phyloP scores from a whole-genome alignment of 2,113 vertebrate genomes.

The Ranitomeya variabilis region DNA sequence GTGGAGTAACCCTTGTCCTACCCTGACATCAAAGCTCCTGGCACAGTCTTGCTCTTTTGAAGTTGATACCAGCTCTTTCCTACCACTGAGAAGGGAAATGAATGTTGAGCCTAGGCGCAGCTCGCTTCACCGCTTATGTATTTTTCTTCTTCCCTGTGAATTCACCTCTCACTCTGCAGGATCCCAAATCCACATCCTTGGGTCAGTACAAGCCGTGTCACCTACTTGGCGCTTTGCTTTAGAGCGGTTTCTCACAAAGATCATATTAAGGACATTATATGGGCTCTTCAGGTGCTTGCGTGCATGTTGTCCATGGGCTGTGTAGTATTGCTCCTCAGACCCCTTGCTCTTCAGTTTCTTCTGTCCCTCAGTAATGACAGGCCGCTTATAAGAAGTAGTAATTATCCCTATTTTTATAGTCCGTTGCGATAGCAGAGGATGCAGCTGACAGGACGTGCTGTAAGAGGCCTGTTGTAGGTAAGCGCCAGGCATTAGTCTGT shows the following conservation, averaged over 20 bases:
- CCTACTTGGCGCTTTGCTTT: neutral
- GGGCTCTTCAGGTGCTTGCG: too few relatives aligned
- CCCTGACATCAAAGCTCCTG: slow-evolving; percentile 18
- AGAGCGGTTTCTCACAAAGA: neutral
- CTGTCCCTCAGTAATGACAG: neutral
- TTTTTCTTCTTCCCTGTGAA: slow-evolving; percentile 10
- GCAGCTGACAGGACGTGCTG: neutral
- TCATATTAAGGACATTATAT: too few relatives aligned
- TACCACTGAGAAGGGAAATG: slow-evolving; percentile 21
- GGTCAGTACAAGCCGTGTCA: neutral
- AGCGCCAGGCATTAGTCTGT: neutral
- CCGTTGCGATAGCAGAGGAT: neutral
- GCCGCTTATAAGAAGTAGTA: neutral
- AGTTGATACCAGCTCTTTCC: slow-evolving; percentile 31
- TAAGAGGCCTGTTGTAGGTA: neutral
- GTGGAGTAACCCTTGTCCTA: slow-evolving; percentile 20
- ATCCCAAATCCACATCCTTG: neutral
- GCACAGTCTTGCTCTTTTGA: slow-evolving; percentile 31
- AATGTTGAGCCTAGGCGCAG: slow-evolving; percentile 19
- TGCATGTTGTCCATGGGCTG: too few relatives aligned
- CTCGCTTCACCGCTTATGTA: neutral
- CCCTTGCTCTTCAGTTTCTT: too few relatives aligned
- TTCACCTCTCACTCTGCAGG: neutral
- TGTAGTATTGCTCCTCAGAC: too few relatives aligned
- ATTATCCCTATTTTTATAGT: neutral